Conservation (phyloP, 1,140 invertebrate genomes). For the Parasteatoda tepidariorum region DNA sequence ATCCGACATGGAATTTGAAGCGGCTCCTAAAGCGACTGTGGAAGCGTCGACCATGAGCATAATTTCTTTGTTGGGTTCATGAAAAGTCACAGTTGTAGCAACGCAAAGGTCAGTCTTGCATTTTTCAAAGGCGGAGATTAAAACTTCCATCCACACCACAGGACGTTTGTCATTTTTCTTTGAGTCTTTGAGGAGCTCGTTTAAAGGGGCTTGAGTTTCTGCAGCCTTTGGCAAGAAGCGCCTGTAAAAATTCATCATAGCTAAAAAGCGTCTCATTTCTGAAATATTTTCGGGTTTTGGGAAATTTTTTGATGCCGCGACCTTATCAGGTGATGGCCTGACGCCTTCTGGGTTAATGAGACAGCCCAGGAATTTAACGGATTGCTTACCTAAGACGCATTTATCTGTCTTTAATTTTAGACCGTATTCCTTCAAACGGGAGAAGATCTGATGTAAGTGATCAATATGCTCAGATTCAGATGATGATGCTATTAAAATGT, state of each 20-base stretch:
- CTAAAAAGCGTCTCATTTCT: slow-evolving; percentile 66
- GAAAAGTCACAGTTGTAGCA: neutral
- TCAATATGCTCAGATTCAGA: too few species aligned
- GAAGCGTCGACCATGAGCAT: slow-evolving; percentile 24
- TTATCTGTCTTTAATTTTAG: neutral
- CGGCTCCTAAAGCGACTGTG: neutral
- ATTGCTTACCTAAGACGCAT: neutral
- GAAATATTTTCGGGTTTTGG: slow-evolving; percentile 65
- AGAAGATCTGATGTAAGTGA: too few species aligned
- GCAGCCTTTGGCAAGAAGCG: slow-evolving; percentile 64
- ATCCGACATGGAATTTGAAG: neutral
- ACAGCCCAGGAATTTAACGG: neutral
- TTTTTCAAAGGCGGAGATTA: too few species aligned
- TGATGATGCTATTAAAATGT: neutral
- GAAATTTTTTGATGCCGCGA: slow-evolving; percentile 67
- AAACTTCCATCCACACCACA: too few species aligned
- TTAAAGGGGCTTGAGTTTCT: slow-evolving; percentile 8
- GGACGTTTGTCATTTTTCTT: neutral
- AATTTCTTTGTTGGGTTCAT: neutral
- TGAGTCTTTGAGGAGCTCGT: too few species aligned
- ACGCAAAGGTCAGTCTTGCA: neutral
- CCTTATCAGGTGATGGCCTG: slow-evolving; percentile 62
- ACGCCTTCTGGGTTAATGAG: slow-evolving; percentile 62
- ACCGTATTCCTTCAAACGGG: too few species aligned
- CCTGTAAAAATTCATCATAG: slow-evolving; percentile 68